Percentiles rank a stretch among this genome's conserved stretches.
These are phyloP conservation scores for Phalacrocorax carbo DNA, from an alignment of 2,113 vertebrate species.

Conservation along the genomic window DNA sequence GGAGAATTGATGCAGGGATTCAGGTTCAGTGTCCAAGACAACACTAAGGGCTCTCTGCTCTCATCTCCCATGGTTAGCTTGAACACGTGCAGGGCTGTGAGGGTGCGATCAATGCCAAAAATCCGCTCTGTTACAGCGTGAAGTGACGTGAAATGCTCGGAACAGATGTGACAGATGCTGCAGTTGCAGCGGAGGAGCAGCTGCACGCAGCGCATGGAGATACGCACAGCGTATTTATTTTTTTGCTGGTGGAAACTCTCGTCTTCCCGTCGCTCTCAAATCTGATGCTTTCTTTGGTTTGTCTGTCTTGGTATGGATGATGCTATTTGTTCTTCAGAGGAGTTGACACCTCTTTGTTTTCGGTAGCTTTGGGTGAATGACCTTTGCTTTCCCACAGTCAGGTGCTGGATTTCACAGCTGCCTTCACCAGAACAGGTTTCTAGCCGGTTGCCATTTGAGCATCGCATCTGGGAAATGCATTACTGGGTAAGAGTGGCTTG, in stretches of 20 bases:
- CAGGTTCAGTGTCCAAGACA: neutral
- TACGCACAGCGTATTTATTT: fast-evolving
- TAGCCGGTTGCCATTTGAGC: neutral
- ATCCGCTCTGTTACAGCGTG: neutral
- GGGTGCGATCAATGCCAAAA: neutral
- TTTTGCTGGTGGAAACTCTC: neutral
- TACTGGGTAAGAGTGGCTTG: neutral
- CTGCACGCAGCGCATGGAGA: neutral
- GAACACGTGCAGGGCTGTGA: too few relatives aligned
- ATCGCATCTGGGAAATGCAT: neutral
- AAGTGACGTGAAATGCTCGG: neutral
- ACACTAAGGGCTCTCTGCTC: neutral
- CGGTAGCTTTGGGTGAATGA: neutral
- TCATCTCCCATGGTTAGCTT: neutral
- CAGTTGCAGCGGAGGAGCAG: too few relatives aligned
- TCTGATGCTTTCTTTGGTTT: neutral
- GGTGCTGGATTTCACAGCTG: neutral
- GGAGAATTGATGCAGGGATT: neutral
- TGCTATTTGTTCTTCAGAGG: neutral
- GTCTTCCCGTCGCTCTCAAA: neutral
- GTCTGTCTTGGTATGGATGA: neutral
- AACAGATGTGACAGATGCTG: neutral
- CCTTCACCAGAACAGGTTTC: neutral
- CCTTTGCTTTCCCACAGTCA: neutral
- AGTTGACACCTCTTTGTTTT: slow-evolving; percentile 9